These are phyloP conservation scores for Cnemophilus loriae DNA, from an alignment of 2,113 vertebrate genomes.

Conservation along the genomic window DNA sequence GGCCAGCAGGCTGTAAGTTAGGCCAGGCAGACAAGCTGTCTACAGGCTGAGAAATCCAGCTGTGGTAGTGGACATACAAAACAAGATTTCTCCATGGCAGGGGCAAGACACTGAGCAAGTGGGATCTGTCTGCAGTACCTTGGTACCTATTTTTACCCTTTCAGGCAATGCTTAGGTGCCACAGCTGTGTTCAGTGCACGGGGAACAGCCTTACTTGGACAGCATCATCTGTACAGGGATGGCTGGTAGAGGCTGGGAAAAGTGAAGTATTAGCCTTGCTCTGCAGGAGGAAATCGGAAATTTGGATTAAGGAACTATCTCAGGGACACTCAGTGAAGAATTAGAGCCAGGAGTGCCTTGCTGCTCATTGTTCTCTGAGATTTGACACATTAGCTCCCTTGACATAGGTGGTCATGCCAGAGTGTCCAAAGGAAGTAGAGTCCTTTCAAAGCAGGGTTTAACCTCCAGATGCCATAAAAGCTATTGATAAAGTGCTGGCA, in stretches of 20 bases:
- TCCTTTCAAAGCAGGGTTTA: not conserved
- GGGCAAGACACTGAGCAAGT: not conserved
- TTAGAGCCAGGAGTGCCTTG: not conserved
- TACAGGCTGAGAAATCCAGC: not conserved
- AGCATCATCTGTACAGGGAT: not conserved
- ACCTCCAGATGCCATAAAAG: not conserved
- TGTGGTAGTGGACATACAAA: not conserved
- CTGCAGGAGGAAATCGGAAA: not conserved
- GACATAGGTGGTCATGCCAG: not conserved
- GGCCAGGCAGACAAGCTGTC: not conserved
- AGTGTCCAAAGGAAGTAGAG: not conserved
- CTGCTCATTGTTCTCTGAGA: not conserved
- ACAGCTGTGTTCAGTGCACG: not conserved
- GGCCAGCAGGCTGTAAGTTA: not conserved
- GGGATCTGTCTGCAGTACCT: not conserved
- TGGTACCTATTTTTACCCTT: not conserved
- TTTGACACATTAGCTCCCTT: not conserved
- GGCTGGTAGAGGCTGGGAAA: not conserved
- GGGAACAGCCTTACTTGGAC: not conserved
- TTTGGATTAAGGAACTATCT: not conserved
- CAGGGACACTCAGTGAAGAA: not conserved
- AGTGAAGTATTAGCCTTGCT: not conserved
- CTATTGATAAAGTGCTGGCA: not conserved
- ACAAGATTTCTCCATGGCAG: not conserved
- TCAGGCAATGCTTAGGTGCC: fast-evolving